Conservation (phyloP, 2,113 vertebrate genomes). For the Oreochromis spilurus region DNA sequence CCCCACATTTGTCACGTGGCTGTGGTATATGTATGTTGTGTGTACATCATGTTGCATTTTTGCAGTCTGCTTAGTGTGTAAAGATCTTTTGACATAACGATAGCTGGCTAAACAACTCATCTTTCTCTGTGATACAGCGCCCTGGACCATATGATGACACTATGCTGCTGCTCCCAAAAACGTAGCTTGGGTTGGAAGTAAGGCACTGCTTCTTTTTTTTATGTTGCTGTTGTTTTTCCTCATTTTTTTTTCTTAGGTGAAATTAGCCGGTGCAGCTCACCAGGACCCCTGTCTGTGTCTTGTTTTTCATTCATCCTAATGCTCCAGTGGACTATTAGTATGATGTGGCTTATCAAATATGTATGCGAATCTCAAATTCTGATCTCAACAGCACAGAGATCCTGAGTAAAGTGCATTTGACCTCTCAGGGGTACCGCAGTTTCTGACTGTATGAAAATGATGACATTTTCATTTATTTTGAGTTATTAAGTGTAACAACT, state of each 20-base stretch:
- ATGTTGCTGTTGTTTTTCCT: neutral
- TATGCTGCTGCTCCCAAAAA: neutral
- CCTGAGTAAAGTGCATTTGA: neutral
- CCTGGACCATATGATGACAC: neutral
- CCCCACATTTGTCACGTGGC: fast-evolving
- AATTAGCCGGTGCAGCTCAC: neutral
- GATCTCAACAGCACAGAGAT: neutral
- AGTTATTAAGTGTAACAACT: neutral
- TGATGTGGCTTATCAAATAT: neutral
- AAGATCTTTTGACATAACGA: neutral
- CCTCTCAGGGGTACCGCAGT: neutral
- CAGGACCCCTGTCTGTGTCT: neutral
- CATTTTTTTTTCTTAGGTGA: neutral
- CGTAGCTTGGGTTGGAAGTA: neutral
- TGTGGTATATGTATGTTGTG: fast-evolving
- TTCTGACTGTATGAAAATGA: neutral
- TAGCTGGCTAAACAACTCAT: neutral
- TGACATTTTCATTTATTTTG: neutral
- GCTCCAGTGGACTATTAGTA: neutral
- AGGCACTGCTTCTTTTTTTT: neutral
- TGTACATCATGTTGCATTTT: neutral
- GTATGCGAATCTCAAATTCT: neutral
- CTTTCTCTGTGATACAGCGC: neutral
- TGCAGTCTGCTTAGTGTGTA: neutral
- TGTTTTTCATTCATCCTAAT: neutral